Evolutionary conservation across 1,140 invertebrate genomes (phyloP).

Genomic region (Drosophila rufa): DNA sequence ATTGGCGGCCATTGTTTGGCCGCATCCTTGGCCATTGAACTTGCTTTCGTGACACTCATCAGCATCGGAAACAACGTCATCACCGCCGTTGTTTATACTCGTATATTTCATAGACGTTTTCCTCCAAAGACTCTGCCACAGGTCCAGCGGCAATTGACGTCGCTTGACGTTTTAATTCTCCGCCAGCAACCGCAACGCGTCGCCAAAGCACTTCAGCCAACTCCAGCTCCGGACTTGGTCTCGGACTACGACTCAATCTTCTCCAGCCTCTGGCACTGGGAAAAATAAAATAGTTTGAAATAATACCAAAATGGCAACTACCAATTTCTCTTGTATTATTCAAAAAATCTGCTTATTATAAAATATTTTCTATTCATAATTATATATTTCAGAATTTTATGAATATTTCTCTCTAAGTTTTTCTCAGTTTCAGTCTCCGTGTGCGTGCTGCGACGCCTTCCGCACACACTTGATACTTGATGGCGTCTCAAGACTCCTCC

Average conservation of each 20-base stretch:
- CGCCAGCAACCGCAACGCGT: conserved; percentile 54
- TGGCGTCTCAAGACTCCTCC: conserved; percentile 50
- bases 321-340: no score
- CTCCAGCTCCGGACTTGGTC: conserved; percentile 17
- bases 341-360: no score
- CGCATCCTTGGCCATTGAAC: conserved; percentile 78
- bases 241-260: conserved; percentile 6
- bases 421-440: conserved; percentile 15
- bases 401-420: background rate
- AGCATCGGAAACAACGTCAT: conserved; percentile 68
- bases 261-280: conserved; percentile 2
- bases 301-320: no score
- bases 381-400: background rate
- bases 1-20: conserved; percentile 64
- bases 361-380: background rate
- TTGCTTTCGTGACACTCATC: conserved; percentile 74
- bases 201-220: conserved; percentile 67
- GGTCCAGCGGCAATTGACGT: conserved; percentile 64
- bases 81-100: conserved; percentile 59
- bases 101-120: conserved; percentile 65
- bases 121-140: conserved; percentile 44
- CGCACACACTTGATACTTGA: conserved; percentile 58
- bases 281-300: background rate
- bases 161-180: conserved; percentile 77
- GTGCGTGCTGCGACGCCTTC: conserved; percentile 53